Percentiles rank a stretch among this genome's conserved stretches.
Conservation (phyloP, 1,140 invertebrate genomes). For the Harpegnathos saltator region DNA sequence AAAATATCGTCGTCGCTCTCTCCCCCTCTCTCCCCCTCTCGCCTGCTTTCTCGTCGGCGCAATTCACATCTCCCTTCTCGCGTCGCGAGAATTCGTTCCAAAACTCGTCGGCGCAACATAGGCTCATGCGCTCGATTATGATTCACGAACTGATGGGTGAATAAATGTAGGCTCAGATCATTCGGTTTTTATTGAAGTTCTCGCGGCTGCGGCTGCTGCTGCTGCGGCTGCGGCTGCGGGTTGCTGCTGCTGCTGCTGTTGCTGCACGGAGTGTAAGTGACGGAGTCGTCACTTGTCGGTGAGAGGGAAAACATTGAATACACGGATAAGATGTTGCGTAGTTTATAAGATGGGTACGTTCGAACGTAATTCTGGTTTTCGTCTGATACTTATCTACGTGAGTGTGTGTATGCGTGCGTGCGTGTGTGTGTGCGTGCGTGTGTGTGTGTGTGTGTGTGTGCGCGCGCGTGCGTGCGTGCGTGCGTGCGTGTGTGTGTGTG, state of each 20-base stretch:
- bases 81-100: conserved; percentile 55
- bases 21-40: too few relatives aligned
- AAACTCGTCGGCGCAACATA: conserved; percentile 64
- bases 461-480: too few relatives aligned
- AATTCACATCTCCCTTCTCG: neutral
- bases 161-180: conserved; percentile 79
- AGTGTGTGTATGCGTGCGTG: neutral
- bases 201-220: conserved; percentile 25
- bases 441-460: too few relatives aligned
- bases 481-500: neutral
- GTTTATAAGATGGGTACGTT: conserved; percentile 73
- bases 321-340: conserved; percentile 71
- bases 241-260: conserved; percentile 44
- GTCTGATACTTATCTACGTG: conserved; percentile 75
- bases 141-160: conserved; percentile 75
- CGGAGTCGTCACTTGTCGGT: conserved; percentile 58
- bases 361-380: conserved; percentile 72
- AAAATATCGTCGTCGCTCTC: neutral
- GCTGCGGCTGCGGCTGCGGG: conserved; percentile 52
- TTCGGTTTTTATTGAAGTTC: conserved; percentile 50
- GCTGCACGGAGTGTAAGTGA: conserved; percentile 38
- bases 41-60: neutral
- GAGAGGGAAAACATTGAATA: conserved; percentile 77
- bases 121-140: conserved; percentile 63
- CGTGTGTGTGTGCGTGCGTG: too few relatives aligned